These are phyloP conservation scores for Hedychridium roseum DNA, from an alignment of 2,888 invertebrate genomes.

Conservation along the genomic window DNA sequence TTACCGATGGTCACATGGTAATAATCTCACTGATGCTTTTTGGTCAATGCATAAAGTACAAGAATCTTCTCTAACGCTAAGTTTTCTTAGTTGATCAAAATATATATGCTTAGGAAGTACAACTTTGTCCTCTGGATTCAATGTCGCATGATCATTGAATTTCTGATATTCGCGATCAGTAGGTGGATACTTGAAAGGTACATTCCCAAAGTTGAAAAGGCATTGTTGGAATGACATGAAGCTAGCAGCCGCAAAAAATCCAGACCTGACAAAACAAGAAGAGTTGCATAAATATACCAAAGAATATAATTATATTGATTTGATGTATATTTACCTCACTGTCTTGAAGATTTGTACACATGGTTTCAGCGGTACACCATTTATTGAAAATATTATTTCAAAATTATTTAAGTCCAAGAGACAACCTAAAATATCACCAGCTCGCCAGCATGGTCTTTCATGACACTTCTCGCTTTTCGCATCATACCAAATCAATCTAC, in stretches of 20 bases:
- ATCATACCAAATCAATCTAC: conserved; percentile 88
- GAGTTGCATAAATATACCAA: no score
- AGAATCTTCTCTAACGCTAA: conserved; percentile 81
- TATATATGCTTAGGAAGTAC: conserved; percentile 85
- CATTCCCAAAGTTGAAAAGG: conserved; percentile 88
- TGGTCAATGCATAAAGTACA: conserved; percentile 89
- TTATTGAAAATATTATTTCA: conserved; percentile 83
- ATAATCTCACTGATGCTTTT: conserved; percentile 75
- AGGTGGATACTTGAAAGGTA: conserved; percentile 82
- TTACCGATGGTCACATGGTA: conserved; percentile 87
- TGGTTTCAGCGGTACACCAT: conserved; percentile 76
- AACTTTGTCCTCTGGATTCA: conserved; percentile 80
- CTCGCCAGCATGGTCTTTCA: conserved; percentile 74
- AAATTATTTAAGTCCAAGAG: conserved; percentile 79
- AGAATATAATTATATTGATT: neutral
- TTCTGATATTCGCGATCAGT: conserved; percentile 70
- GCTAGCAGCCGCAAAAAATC: conserved; percentile 94
- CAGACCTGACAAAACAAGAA: no score
- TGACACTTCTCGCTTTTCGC: conserved; percentile 74
- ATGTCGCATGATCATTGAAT: conserved; percentile 81
- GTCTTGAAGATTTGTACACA: conserved; percentile 79
- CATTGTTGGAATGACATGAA: conserved; percentile 98
- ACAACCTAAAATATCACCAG: conserved; percentile 87
- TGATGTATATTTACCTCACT: conserved; percentile 69
- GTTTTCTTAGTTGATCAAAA: conserved; percentile 76